Conservation (phyloP, 2,797 vertebrate species). For the Poecilia velifera region DNA sequence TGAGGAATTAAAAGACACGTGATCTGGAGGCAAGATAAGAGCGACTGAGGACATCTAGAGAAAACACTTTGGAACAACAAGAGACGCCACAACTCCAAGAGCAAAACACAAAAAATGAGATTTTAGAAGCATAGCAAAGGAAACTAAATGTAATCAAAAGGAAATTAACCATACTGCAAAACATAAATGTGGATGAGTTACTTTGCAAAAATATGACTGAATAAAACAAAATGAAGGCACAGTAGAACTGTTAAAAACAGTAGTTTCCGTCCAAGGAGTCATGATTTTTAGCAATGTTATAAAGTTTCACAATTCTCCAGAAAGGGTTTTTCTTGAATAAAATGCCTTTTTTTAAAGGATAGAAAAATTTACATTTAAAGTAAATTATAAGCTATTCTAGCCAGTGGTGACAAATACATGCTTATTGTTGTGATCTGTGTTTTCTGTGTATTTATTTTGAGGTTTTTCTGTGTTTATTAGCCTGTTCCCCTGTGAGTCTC, state of each 20-base stretch:
- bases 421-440: too few relatives aligned
- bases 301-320: neutral
- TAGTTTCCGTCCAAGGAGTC: neutral
- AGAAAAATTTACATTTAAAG: neutral
- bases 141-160: neutral
- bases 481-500: too few relatives aligned
- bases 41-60: slow-evolving; percentile 2
- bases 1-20: neutral
- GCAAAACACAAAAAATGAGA: neutral
- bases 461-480: too few relatives aligned
- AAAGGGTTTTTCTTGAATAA: neutral
- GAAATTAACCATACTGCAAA: neutral
- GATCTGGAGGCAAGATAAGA: neutral
- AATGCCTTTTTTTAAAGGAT: neutral
- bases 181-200: neutral
- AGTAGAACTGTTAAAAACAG: neutral
- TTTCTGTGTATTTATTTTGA: too few relatives aligned
- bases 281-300: neutral
- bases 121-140: neutral
- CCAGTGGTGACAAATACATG: neutral
- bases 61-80: neutral
- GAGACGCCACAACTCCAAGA: neutral
- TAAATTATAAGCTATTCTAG: neutral
- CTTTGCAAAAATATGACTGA: neutral
- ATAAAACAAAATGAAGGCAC: neutral